Conservation (phyloP, 2,888 invertebrate genomes). For the Scaptomyza caliginosa region DNA sequence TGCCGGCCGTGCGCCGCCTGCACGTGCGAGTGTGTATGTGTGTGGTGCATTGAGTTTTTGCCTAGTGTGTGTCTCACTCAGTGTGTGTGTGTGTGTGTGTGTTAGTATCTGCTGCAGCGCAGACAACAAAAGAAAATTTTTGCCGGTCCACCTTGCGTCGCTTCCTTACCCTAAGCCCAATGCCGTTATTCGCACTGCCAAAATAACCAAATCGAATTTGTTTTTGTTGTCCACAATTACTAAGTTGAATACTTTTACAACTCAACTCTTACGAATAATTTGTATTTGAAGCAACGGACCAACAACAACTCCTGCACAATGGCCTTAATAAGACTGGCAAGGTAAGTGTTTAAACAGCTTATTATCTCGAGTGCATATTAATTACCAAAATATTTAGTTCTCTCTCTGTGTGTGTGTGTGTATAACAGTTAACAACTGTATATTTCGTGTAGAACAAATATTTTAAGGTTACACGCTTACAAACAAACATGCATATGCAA, state of each 20-base stretch:
- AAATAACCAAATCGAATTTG: conserved; percentile 56
- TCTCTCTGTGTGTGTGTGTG: not conserved
- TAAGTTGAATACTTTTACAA: conserved; percentile 43
- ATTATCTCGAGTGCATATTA: not conserved
- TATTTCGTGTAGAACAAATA: not conserved
- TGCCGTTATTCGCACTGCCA: conserved; percentile 78
- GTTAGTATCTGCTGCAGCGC: conserved; percentile 35
- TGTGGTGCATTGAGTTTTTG: conserved; percentile 23
- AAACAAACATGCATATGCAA: not conserved
- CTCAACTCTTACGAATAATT: conserved; percentile 35
- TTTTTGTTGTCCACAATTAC: conserved; percentile 19
- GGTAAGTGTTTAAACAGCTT: conserved; percentile 64
- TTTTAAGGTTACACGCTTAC: not conserved
- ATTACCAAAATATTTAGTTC: not conserved
- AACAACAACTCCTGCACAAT: conserved; percentile 51
- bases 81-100: conserved; percentile 14
- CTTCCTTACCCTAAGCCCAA: conserved; percentile 43
- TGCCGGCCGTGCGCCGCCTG: conserved; percentile 48
- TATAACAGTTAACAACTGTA: not conserved
- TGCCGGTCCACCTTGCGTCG: conserved; percentile 45
- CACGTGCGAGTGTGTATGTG: conserved; percentile 24
- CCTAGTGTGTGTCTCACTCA: not conserved
- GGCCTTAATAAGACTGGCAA: conserved; percentile 81
- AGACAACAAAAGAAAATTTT: conserved; percentile 47
- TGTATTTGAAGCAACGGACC: conserved; percentile 28